phyloP scores from a whole-genome alignment of 2,797 vertebrate genomes.

The Galago senegalensis region DNA sequence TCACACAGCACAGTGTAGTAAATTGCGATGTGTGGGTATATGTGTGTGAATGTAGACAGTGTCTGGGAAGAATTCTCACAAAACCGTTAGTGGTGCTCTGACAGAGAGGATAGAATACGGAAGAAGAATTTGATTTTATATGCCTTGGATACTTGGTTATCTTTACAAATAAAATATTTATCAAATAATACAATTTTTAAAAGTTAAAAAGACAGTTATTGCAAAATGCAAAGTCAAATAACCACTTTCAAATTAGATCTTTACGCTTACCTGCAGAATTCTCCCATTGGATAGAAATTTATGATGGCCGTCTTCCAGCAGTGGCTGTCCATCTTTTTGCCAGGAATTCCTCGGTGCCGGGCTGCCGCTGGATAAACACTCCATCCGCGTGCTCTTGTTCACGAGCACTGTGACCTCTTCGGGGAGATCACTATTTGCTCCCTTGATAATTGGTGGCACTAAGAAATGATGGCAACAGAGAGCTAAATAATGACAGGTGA shows the following conservation, averaged over 20 bases:
- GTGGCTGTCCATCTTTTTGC: conserved; percentile 93
- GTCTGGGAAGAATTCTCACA: conserved; percentile 15
- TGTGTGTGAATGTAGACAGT: not conserved
- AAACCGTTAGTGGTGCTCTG: not conserved
- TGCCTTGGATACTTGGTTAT: not conserved
- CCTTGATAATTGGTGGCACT: conserved; percentile 95
- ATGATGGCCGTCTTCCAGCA: conserved; percentile 88
- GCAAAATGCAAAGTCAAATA: not conserved
- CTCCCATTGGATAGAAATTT: conserved; percentile 92
- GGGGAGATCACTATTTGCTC: conserved; percentile 89
- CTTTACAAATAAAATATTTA: not conserved
- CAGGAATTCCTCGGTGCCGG: conserved; percentile 94
- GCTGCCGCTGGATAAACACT: conserved; percentile 93
- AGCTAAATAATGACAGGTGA: not conserved
- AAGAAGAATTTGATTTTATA: not conserved
- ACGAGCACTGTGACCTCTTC: conserved; percentile 94
- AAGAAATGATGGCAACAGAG: conserved; percentile 47
- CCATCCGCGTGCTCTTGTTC: conserved; percentile 91
- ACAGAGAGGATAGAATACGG: not conserved
- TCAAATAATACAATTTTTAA: conserved; percentile 25
- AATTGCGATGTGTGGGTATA: not conserved
- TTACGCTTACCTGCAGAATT: conserved; percentile 92
- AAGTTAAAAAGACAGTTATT: not conserved
- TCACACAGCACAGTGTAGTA: not conserved
- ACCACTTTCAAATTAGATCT: not conserved